Conservation (phyloP, 35 echinoderm and acorn worm species). For the Anneissia japonica region DNA sequence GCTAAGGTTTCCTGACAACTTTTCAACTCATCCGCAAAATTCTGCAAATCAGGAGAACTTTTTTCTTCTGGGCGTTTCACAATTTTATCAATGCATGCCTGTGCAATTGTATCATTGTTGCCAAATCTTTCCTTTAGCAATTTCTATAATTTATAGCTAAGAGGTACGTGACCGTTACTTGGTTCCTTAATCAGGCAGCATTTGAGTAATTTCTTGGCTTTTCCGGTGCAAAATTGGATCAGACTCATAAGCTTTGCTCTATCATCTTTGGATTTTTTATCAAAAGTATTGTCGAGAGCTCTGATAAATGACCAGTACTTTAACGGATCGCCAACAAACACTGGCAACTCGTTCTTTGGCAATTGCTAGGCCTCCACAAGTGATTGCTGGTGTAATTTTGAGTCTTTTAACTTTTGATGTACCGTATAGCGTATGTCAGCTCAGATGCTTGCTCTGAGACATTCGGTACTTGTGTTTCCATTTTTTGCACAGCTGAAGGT, state of each 20-base stretch:
- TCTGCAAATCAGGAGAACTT: too few species aligned
- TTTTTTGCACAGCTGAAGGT: neutral
- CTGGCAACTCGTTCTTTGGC: slow-evolving; percentile 23
- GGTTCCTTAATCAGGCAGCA: slow-evolving; percentile 35
- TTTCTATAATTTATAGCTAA: slow-evolving; percentile 3
- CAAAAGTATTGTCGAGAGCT: slow-evolving; percentile 43
- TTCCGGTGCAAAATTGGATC: slow-evolving; percentile 31
- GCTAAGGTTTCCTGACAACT: neutral
- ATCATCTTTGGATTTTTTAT: slow-evolving; percentile 9
- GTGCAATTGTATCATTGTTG: too few species aligned
- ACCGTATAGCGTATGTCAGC: neutral
- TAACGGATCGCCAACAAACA: slow-evolving; percentile 33
- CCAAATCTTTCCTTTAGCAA: too few species aligned
- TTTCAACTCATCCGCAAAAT: too few species aligned
- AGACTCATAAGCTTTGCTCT: slow-evolving; percentile 28
- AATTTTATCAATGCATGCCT: too few species aligned
- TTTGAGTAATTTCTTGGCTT: slow-evolving; percentile 21
- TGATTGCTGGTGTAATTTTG: slow-evolving; percentile 8
- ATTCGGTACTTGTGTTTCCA: too few species aligned
- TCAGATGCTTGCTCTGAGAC: neutral
- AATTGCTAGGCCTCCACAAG: slow-evolving; percentile 26
- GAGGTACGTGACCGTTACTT: slow-evolving; percentile 10
- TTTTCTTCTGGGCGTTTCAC: too few species aligned
- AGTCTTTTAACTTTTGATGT: neutral
- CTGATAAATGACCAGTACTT: slow-evolving; percentile 35